Conservation (phyloP, 2,888 invertebrate species). For the Zele albiditarsus region DNA sequence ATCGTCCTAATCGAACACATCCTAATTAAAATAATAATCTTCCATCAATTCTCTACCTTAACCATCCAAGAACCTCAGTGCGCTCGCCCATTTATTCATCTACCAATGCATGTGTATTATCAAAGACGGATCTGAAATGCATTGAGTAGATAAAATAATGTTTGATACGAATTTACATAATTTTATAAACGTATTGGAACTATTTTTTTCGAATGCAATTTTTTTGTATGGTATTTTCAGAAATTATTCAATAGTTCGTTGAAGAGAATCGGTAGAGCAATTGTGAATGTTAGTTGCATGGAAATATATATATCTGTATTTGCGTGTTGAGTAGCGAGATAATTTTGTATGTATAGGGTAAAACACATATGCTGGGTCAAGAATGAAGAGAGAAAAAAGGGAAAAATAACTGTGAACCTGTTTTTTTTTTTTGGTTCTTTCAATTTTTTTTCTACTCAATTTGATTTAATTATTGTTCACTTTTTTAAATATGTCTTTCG, state of each 20-base stretch:
- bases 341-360: background rate
- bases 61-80: background rate
- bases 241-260: background rate
- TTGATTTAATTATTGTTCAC: background rate
- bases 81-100: background rate
- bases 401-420: too few species aligned
- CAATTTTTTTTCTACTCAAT: background rate
- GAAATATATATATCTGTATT: background rate
- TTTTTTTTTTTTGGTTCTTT: background rate
- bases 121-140: background rate
- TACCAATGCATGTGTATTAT: background rate
- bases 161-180: background rate
- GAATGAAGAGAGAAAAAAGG: background rate
- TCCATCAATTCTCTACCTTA: background rate
- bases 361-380: background rate
- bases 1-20: constrained; percentile 51
- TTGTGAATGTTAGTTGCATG: constrained; percentile 4
- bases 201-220: background rate
- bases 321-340: background rate
- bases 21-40: constrained; percentile 45
- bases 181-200: background rate
- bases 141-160: too few species aligned
- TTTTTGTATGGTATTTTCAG: background rate
- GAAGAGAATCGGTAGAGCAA: background rate
- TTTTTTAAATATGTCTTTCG: background rate